These are phyloP conservation scores for Schizothorax lantsangensis DNA, from an alignment of 2,797 vertebrate genomes.

Conservation along the genomic window DNA sequence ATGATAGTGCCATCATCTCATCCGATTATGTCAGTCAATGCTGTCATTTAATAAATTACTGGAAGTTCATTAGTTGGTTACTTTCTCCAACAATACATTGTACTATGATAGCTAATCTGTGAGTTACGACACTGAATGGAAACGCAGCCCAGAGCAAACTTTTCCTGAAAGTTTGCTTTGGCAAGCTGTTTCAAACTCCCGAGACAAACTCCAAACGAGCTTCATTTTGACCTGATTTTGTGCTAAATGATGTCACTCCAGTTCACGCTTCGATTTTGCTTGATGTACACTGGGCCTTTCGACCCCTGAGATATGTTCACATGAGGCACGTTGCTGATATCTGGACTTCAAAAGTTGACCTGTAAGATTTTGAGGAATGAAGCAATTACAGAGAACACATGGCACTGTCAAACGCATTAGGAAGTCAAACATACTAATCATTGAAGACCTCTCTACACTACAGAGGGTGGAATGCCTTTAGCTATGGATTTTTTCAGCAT, in stretches of 20 bases:
- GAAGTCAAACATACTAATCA: constrained; percentile 53
- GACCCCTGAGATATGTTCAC: constrained; percentile 37
- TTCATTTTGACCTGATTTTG: not conserved
- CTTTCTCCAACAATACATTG: not conserved
- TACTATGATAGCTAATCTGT: not conserved
- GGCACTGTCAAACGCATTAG: constrained; percentile 53
- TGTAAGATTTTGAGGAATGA: constrained; percentile 42
- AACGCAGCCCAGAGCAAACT: not conserved
- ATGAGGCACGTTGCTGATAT: constrained; percentile 35
- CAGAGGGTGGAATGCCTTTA: constrained; percentile 40
- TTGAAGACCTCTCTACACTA: constrained; percentile 36
- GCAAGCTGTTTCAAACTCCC: not conserved
- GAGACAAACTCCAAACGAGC: not conserved
- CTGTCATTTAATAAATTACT: not conserved
- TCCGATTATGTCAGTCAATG: not conserved
- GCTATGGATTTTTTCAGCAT: constrained; percentile 42
- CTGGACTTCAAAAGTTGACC: constrained; percentile 50
- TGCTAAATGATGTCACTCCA: not conserved
- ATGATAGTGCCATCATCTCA: not conserved
- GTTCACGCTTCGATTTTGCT: not conserved
- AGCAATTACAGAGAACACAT: constrained; percentile 38
- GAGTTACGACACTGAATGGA: not conserved
- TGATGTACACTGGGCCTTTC: constrained; percentile 12
- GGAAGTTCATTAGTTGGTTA: not conserved
- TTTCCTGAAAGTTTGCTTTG: not conserved